Conservation (phyloP, 2,113 vertebrate genomes). For the Ameiurus melas region DNA sequence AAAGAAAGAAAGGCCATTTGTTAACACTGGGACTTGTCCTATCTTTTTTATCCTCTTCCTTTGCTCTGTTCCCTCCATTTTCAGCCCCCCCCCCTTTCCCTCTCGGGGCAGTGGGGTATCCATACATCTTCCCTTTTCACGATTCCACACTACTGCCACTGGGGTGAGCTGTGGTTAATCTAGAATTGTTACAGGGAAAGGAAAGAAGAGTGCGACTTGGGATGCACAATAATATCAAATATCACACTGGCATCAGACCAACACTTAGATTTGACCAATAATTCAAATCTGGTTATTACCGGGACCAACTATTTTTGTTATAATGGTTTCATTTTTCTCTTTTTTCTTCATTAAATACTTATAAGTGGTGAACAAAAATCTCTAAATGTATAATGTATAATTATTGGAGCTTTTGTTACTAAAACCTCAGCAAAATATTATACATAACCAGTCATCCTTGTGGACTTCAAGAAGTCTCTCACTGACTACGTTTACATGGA, state of each 20-base stretch:
- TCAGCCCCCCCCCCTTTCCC: slow-evolving; percentile 1
- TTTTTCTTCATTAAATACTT: not conserved
- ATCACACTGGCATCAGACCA: not conserved
- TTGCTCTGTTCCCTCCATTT: slow-evolving; percentile 38
- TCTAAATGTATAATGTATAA: not conserved
- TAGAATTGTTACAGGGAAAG: not conserved
- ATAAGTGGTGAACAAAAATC: not conserved
- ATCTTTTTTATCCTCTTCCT: slow-evolving; percentile 41
- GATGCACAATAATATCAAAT: not conserved
- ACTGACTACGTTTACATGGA: too few relatives aligned
- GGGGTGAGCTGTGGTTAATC: slow-evolving; percentile 52
- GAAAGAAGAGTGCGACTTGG: slow-evolving; percentile 8
- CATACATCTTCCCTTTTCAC: slow-evolving; percentile 41
- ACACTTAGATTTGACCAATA: not conserved
- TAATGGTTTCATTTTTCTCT: not conserved
- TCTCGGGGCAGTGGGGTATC: not conserved
- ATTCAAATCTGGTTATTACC: not conserved
- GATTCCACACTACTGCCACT: slow-evolving; percentile 43
- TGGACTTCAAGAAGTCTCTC: not conserved
- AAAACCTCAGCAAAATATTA: not conserved
- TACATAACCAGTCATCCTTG: not conserved
- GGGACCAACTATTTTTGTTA: not conserved
- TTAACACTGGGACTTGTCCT: slow-evolving; percentile 58
- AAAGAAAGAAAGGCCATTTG: slow-evolving; percentile 59
- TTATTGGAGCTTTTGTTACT: too few relatives aligned